Conservation (phyloP, 2,797 vertebrate species). For the Protosalanx chinensis region DNA sequence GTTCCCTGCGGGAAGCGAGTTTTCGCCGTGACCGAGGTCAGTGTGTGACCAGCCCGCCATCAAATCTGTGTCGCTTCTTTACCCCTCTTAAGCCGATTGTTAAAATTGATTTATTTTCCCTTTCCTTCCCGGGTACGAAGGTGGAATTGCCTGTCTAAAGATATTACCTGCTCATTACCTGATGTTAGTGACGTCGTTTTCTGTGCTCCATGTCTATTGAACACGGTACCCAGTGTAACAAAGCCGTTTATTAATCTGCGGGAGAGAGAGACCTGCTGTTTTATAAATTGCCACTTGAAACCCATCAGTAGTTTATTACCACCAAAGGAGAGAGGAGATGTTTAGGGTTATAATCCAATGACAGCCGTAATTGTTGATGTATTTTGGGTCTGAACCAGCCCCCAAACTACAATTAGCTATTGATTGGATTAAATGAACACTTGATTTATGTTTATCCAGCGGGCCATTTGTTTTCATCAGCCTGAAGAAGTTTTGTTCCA, state of each 20-base stretch:
- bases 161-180: background rate
- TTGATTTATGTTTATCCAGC: background rate
- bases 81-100: no score
- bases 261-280: background rate
- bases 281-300: background rate
- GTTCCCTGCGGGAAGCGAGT: slow-evolving; percentile 83
- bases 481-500: background rate
- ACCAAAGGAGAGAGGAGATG: background rate
- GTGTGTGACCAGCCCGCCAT: background rate
- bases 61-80: no score
- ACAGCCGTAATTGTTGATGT: background rate
- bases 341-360: background rate
- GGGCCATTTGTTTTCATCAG: background rate
- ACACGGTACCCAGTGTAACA: background rate
- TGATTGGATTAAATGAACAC: background rate
- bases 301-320: background rate
- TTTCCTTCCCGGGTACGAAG: background rate
- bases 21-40: slow-evolving; percentile 81
- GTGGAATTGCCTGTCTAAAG: background rate
- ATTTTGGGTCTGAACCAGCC: background rate
- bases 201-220: background rate
- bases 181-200: background rate
- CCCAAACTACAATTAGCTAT: background rate
- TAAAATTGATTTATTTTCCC: background rate
- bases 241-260: background rate